Conservation (phyloP, 1,140 invertebrate species). For the Eumaeus atala region DNA sequence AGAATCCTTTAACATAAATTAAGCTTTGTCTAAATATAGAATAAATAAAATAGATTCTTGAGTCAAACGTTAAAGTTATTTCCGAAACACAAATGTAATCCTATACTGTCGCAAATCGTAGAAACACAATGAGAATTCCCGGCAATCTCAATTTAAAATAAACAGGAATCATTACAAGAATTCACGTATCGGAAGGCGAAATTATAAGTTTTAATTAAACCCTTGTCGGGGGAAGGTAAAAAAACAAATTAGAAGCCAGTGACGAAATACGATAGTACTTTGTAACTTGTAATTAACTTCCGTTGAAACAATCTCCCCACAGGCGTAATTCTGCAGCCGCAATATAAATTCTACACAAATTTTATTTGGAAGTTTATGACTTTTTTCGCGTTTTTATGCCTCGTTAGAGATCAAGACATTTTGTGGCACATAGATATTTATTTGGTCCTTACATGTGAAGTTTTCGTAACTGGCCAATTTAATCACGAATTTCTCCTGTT, state of each 20-base stretch:
- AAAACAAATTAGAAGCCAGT: conserved; percentile 22
- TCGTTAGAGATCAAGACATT: not conserved
- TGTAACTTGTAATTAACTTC: conserved; percentile 45
- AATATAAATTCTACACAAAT: conserved; percentile 15
- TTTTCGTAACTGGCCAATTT: too few relatives aligned
- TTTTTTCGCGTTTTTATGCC: not conserved
- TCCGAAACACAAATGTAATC: too few relatives aligned
- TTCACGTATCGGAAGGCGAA: conserved; percentile 16
- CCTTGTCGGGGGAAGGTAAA: conserved; percentile 16
- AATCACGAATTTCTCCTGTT: too few relatives aligned
- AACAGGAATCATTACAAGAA: conserved; percentile 6
- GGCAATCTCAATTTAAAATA: not conserved
- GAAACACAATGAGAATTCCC: too few relatives aligned
- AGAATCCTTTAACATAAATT: too few relatives aligned
- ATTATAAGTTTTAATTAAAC: conserved; percentile 20
- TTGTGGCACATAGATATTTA: too few relatives aligned
- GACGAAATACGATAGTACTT: conserved; percentile 23
- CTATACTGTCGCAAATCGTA: too few relatives aligned
- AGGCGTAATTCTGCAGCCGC: conserved; percentile 13
- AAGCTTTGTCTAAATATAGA: too few relatives aligned
- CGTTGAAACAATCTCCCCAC: conserved; percentile 24
- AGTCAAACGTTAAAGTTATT: too few relatives aligned
- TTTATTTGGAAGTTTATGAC: conserved; percentile 14
- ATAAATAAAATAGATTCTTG: too few relatives aligned
- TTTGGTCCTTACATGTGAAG: too few relatives aligned